phyloP scores from a whole-genome alignment of 2,113 vertebrate genomes.

The Myiozetetes cayanensis region DNA sequence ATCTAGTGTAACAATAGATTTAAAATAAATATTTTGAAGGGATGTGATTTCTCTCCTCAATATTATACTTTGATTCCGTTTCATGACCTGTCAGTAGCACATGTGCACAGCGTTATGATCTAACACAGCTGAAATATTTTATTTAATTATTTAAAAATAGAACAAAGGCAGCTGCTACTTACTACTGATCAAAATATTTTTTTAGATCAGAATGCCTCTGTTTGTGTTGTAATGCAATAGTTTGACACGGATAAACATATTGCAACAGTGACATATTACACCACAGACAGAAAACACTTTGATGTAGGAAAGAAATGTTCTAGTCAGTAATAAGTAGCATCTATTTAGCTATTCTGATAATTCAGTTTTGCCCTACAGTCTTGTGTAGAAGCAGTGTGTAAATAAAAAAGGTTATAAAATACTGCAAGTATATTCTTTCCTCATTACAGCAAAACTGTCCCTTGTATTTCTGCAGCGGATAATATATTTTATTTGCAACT shows the following conservation, averaged over 20 bases:
- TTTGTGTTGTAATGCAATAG: slow-evolving; percentile 54
- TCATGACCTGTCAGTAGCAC: background rate
- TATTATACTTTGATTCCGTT: background rate
- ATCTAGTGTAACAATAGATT: background rate
- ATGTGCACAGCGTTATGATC: background rate
- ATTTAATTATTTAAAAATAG: slow-evolving; percentile 56
- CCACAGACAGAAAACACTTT: slow-evolving; percentile 19
- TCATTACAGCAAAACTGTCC: background rate
- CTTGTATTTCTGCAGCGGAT: fast-evolving
- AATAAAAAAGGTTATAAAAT: background rate
- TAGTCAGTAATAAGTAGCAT: background rate
- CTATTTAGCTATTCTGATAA: background rate
- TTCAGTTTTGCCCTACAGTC: background rate
- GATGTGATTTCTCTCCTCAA: background rate
- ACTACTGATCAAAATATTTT: slow-evolving; percentile 13
- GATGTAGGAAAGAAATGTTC: slow-evolving; percentile 9
- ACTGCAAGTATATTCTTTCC: background rate
- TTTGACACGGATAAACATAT: slow-evolving; percentile 20
- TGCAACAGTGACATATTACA: slow-evolving; percentile 50
- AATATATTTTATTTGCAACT: background rate
- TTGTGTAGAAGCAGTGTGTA: background rate
- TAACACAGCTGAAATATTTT: slow-evolving; percentile 25
- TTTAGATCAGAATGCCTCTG: slow-evolving; percentile 18
- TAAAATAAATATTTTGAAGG: background rate
- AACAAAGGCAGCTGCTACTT: slow-evolving; percentile 46